Conservation (phyloP, 1,140 invertebrate species). For the Mactra quadrangularis region DNA sequence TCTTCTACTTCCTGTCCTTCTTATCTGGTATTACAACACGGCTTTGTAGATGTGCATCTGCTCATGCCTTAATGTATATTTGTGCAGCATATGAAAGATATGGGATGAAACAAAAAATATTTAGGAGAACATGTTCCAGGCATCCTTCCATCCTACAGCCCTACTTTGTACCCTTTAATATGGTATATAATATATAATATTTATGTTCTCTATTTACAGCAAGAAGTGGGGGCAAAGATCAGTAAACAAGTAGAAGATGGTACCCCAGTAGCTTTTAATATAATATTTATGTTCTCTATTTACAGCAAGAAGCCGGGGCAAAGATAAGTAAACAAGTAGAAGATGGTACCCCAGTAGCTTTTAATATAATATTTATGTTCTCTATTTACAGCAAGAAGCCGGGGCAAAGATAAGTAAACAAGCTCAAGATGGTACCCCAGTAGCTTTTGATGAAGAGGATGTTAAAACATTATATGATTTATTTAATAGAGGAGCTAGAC, state of each 20-base stretch:
- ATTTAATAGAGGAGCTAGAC: conserved; percentile 95
- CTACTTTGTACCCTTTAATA: no score
- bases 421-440: conserved; percentile 95
- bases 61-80: no score
- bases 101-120: no score
- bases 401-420: conserved; percentile 95
- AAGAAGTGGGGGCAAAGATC: conserved; percentile 93
- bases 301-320: conserved; percentile 94
- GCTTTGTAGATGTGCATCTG: no score
- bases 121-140: no score
- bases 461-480: conserved; percentile 95
- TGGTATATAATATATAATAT: no score
- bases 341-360: conserved; percentile 94
- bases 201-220: conserved; percentile 88
- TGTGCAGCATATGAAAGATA: no score
- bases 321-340: conserved; percentile 96
- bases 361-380: no score
- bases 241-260: conserved; percentile 97
- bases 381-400: conserved; percentile 90
- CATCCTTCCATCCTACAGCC: no score
- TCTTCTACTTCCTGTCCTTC: no score
- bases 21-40: no score
- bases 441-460: conserved; percentile 94
- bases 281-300: no score
- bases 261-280: conserved; percentile 92